A percentile compares a stretch with the other conserved stretches of the same genome.
Evolutionary conservation across 1,140 invertebrate species (phyloP).

Genomic region (Bombus haemorrhoidalis): DNA sequence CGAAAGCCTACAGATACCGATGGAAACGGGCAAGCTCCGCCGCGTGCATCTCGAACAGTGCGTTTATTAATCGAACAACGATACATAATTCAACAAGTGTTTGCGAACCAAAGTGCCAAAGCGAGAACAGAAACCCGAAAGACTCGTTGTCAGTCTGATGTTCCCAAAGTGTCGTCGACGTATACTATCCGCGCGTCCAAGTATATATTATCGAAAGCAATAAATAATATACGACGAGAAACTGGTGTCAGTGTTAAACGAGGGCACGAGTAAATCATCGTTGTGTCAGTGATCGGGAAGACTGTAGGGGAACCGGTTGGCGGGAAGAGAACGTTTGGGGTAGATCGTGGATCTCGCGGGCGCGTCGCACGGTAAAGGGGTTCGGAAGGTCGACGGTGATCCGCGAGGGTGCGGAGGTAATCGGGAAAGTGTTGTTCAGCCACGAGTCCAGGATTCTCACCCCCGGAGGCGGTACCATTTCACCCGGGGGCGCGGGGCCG

Average conservation of each 20-base stretch:
- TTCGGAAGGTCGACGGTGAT: slow-evolving; percentile 53
- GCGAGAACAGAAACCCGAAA: not conserved
- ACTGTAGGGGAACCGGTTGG: not conserved
- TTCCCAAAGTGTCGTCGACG: not conserved
- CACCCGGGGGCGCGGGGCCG: slow-evolving; percentile 80
- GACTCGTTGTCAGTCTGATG: not conserved
- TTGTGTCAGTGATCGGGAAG: slow-evolving; percentile 20
- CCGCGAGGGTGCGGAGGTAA: slow-evolving; percentile 75
- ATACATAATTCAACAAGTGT: not conserved
- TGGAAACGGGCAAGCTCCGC: not conserved
- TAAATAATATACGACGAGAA: not conserved
- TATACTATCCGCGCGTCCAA: not conserved
- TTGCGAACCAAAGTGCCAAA: not conserved
- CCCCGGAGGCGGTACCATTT: slow-evolving; percentile 79
- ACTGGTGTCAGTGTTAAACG: slow-evolving; percentile 8
- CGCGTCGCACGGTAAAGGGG: slow-evolving; percentile 5
- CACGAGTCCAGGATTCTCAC: slow-evolving; percentile 82
- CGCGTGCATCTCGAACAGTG: not conserved
- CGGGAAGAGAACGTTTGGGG: not conserved
- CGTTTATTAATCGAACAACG: not conserved
- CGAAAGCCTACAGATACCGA: not conserved
- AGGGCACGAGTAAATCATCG: not conserved
- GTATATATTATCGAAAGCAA: not conserved
- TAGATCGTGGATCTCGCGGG: not conserved
- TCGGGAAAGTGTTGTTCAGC: slow-evolving; percentile 81